Conservation (phyloP, 2,888 invertebrate genomes). For the Phyllotreta striolata region DNA sequence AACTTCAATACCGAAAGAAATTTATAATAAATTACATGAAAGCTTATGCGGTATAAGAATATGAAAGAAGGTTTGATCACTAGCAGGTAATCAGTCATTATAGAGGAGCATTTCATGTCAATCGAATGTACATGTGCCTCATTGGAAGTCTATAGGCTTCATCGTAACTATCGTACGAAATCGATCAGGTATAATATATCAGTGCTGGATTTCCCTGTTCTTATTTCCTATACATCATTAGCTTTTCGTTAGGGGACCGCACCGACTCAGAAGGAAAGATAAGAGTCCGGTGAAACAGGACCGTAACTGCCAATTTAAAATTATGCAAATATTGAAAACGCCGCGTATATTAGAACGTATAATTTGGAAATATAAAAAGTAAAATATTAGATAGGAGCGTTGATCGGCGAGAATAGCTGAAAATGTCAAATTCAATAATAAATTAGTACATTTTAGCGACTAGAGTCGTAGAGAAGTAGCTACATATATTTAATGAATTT, state of each 20-base stretch:
- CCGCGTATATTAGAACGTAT: too few species aligned
- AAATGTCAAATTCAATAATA: too few species aligned
- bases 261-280: conserved; percentile 26
- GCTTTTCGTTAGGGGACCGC: conserved; percentile 17
- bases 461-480: too few species aligned
- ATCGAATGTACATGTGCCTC: conserved; percentile 13
- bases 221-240: conserved; percentile 30
- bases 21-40: not conserved
- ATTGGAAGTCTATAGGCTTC: conserved; percentile 22
- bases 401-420: too few species aligned
- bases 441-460: too few species aligned
- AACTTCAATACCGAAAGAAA: not conserved
- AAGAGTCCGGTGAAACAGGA: conserved; percentile 24
- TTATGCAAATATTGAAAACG: conserved; percentile 27
- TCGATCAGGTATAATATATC: conserved; percentile 28
- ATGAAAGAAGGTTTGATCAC: too few species aligned
- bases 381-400: too few species aligned
- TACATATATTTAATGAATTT: too few species aligned
- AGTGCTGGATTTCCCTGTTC: conserved; percentile 19
- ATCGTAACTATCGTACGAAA: conserved; percentile 23
- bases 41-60: not conserved
- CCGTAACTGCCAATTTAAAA: too few species aligned
- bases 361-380: too few species aligned
- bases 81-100: conserved; percentile 8
- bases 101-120: not conserved